phyloP scores from a whole-genome alignment of 2,113 vertebrate species.

The Balaeniceps rex region DNA sequence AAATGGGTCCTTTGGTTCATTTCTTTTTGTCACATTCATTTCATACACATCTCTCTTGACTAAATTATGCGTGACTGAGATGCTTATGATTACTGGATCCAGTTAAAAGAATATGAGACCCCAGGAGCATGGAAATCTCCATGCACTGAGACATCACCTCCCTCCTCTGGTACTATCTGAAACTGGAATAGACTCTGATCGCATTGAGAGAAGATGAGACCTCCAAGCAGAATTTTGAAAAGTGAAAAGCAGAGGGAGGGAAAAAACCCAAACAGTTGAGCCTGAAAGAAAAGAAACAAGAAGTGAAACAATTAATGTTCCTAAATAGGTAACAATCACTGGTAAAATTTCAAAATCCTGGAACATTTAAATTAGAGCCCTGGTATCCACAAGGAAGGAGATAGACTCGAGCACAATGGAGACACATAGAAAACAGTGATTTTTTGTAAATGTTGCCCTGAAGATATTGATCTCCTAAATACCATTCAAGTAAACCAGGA shows the following conservation, averaged over 20 bases:
- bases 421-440: not conserved
- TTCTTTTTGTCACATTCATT: not conserved
- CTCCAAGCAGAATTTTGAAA: not conserved
- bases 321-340: not conserved
- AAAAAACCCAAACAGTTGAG: fast-evolving
- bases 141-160: not conserved
- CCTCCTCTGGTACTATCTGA: not conserved
- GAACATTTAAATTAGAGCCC: not conserved
- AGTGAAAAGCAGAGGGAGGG: not conserved
- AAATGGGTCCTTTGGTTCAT: not conserved
- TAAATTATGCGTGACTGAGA: not conserved
- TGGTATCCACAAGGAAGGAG: not conserved
- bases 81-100: not conserved
- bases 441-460: not conserved
- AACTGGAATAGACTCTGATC: not conserved
- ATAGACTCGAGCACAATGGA: not conserved
- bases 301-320: not conserved
- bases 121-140: not conserved
- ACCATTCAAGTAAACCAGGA: not conserved
- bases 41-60: not conserved
- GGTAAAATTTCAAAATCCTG: not conserved
- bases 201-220: not conserved
- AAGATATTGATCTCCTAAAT: not conserved
- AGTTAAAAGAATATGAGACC: not conserved
- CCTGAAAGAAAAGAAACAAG: not conserved